These are phyloP conservation scores for Reticulitermes lucifugus DNA, from an alignment of 2,888 invertebrate species.

Conservation along the genomic window DNA sequence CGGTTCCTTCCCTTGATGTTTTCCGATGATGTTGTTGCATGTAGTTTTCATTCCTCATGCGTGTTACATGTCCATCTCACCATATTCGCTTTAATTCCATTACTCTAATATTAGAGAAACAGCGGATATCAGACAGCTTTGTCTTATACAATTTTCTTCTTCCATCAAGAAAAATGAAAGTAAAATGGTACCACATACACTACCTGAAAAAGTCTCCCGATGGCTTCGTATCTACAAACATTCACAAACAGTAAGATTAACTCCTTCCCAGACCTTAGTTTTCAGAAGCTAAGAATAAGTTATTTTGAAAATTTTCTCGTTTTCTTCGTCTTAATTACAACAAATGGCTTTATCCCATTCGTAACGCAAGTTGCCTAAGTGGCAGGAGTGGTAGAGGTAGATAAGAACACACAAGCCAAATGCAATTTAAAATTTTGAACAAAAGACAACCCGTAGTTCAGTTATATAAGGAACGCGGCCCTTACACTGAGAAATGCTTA, in stretches of 20 bases:
- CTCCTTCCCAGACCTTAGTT: neutral
- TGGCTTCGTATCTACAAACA: neutral
- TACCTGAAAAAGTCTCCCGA: no score
- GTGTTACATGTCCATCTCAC: no score
- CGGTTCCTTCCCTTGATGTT: no score
- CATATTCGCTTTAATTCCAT: no score
- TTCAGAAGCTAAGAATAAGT: neutral
- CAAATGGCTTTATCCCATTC: neutral
- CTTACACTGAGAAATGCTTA: neutral
- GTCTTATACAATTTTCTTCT: no score
- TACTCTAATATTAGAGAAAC: no score
- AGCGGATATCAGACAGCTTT: no score
- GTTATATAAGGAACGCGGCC: neutral
- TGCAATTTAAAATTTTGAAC: conserved; percentile 25
- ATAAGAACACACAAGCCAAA: conserved; percentile 3
- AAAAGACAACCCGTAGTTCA: neutral
- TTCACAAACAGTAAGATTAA: neutral
- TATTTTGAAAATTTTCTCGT: neutral
- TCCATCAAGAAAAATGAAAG: no score
- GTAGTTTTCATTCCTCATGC: no score
- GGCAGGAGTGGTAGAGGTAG: neutral
- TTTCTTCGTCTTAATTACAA: neutral
- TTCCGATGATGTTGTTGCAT: no score
- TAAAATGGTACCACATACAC: no score
- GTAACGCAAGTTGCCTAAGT: neutral